These are phyloP conservation scores for Torymus aiolomorphi DNA, from an alignment of 2,888 invertebrate species.

Conservation along the genomic window DNA sequence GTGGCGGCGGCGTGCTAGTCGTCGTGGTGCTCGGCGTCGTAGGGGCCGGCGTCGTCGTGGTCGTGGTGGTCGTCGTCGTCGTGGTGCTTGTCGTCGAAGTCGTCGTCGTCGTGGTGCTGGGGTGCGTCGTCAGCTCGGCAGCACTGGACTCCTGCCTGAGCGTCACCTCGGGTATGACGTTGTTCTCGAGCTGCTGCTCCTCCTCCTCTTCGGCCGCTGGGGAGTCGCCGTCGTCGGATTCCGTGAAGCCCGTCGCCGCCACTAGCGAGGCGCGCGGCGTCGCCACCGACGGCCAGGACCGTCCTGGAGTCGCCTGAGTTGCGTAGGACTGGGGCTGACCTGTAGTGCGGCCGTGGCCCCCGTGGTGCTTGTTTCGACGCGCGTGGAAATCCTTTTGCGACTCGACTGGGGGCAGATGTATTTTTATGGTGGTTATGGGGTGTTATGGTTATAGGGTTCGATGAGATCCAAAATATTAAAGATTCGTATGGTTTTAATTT, in stretches of 20 bases:
- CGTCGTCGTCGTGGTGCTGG: constrained; percentile 70
- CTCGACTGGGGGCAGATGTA: constrained; percentile 80
- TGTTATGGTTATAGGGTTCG: no score
- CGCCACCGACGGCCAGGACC: constrained; percentile 75
- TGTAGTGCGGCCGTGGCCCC: constrained; percentile 73
- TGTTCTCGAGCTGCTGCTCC: constrained; percentile 64
- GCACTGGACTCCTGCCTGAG: constrained; percentile 50
- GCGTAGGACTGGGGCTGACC: constrained; percentile 60
- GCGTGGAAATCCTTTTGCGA: constrained; percentile 92
- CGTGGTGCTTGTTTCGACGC: constrained; percentile 73
- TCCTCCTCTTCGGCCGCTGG: neutral
- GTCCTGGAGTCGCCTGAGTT: constrained; percentile 74
- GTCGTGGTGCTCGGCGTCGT: constrained; percentile 68
- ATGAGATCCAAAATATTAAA: no score
- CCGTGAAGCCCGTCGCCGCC: constrained; percentile 74
- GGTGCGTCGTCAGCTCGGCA: constrained; percentile 69
- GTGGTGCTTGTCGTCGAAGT: constrained; percentile 55
- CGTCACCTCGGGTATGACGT: constrained; percentile 71
- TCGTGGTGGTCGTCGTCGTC: constrained; percentile 66
- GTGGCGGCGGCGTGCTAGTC: constrained; percentile 76
- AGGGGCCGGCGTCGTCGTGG: constrained; percentile 71
- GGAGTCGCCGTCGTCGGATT: constrained; percentile 61
- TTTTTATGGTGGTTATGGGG: constrained; percentile 9
- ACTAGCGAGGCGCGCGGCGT: constrained; percentile 75
- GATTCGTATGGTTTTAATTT: no score